phyloP scores from a whole-genome alignment of 2,113 vertebrate species.

The Motacilla tschutschensis region DNA sequence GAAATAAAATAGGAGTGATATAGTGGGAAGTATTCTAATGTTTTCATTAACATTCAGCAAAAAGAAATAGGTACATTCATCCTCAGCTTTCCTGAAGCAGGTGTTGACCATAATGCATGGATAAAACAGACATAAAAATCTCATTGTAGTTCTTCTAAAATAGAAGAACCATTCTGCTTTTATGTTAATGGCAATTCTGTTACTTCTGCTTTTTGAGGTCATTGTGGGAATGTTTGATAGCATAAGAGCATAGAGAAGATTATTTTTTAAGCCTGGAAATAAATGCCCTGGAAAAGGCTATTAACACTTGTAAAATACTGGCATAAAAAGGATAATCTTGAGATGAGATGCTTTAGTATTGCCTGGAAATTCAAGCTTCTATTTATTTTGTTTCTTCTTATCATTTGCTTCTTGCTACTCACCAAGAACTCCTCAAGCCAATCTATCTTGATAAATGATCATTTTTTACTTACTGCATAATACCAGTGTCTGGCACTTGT shows the following conservation, averaged over 20 bases:
- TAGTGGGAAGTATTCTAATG: not conserved
- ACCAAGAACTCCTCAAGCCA: not conserved
- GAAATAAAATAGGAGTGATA: not conserved
- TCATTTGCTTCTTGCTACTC: not conserved
- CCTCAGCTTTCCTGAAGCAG: not conserved
- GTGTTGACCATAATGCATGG: not conserved
- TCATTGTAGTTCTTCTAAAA: not conserved
- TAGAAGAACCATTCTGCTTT: not conserved
- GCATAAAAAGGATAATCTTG: conserved; percentile 15
- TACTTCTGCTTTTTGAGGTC: not conserved
- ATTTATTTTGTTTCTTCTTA: not conserved
- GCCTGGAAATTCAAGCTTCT: not conserved
- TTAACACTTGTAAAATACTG: conserved; percentile 14
- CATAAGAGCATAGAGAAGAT: not conserved
- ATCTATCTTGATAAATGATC: not conserved
- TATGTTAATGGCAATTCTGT: not conserved
- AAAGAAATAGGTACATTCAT: not conserved
- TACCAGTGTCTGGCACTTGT: not conserved
- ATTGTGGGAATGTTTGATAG: not conserved
- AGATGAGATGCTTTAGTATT: not conserved
- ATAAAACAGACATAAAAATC: not conserved
- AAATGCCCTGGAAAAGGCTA: not conserved
- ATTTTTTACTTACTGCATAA: not conserved
- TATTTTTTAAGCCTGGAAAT: conserved; percentile 1
- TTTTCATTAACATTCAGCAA: not conserved